Evolutionary conservation across 2,113 vertebrate species (phyloP).

Genomic region (Nyctibius bracteatus): DNA sequence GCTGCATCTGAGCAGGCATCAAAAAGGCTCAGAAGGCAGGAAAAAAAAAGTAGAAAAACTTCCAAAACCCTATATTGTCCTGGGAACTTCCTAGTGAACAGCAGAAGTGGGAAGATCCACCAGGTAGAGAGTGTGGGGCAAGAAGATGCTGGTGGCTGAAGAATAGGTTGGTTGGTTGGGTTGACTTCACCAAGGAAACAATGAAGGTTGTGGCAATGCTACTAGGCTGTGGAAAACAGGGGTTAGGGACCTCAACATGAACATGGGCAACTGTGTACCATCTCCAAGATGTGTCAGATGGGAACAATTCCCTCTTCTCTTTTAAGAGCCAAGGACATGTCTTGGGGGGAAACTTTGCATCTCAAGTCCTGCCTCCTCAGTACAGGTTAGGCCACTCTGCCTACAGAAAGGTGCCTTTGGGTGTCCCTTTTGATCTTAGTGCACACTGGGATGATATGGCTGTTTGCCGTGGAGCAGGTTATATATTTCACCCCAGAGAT

Average conservation of each 20-base stretch:
- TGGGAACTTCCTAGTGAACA: neutral
- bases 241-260: neutral
- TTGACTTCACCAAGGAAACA: neutral
- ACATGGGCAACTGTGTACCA: neutral
- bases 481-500: neutral
- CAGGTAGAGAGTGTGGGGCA: conserved; percentile 17
- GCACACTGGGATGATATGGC: accelerated
- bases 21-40: neutral
- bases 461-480: neutral
- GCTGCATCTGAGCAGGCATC: conserved; percentile 53
- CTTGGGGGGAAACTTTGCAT: neutral
- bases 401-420: neutral
- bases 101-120: neutral
- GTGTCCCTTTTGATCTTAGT: neutral
- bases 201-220: neutral
- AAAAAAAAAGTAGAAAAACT: neutral
- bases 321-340: accelerated
- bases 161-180: neutral
- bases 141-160: neutral
- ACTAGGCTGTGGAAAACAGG: neutral
- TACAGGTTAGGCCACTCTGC: neutral
- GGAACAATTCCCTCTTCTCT: neutral
- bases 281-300: neutral
- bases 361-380: neutral
- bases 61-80: neutral